Base-by-base conservation (phyloP, 2,113 vertebrate genomes). In the Alligator mississippiensis region DNA sequence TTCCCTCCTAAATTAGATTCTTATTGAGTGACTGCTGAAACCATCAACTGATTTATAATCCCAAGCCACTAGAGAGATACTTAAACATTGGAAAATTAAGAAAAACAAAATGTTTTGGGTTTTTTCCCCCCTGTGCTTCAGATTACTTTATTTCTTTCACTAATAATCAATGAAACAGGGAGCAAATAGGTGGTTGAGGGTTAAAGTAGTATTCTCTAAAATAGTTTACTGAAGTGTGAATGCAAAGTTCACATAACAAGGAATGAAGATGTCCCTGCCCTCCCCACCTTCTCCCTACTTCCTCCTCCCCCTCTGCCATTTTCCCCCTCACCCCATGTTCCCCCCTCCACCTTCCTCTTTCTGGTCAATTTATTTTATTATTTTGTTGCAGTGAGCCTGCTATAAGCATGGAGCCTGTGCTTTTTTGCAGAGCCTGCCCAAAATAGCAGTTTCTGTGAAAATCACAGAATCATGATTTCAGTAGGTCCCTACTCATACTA, bases 221-320 rank as follows among this genome's bases (percentile, higher is more conserved):
- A 76, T 78, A 87, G n/a, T 92, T 96, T 89, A 28, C 22, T 84
- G 90, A 80, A 84, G 84, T 70, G 63, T 95, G 92, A 95, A 85
- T 87, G 90, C 63, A 90, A 77, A 80, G 80, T 83, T 92, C 84
- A 30, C 55, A 57, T 59, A 85, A 88, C 61, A 88, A 90, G 61
- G 16, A 27, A 90, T 84, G 38, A 77, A 91, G 74, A 58, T 90
- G 91, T 89, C 95, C 47, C 47, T 47, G 47, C 47, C 47, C 47
- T 47, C 7, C 47, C 47, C 34, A 34, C 34, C 34, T 34, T 34
- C 47, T 47, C 47, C 47, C 47, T 47, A 47, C 47, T 47, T 9
- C 47, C 47, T 47, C 47, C 47, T 47, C 47, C 47, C 47, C 47
- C 6, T 47, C 47, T 47, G 47, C 8, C 47, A 47, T 47, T 8